These are phyloP conservation scores for Emydocephalus ijimae DNA, from an alignment of 2,113 vertebrate genomes.

Conservation along the genomic window DNA sequence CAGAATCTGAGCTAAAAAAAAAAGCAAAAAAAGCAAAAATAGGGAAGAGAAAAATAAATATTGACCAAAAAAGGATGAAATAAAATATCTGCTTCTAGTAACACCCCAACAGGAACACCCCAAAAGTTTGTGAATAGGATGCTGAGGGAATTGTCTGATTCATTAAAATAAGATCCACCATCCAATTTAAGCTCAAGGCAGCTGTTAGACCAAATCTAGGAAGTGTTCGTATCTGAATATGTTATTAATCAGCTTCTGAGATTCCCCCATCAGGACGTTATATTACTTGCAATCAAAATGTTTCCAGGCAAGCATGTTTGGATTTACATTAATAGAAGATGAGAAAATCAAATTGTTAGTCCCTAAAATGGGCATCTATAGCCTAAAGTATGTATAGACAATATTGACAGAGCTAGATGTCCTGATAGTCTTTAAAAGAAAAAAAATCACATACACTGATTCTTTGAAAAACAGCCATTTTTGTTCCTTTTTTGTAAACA, in stretches of 20 bases:
- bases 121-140: neutral
- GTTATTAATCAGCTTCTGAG: neutral
- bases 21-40: neutral
- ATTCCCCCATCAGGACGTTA: neutral
- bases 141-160: neutral
- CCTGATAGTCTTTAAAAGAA: neutral
- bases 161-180: neutral
- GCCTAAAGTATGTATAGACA: neutral
- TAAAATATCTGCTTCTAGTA: neutral
- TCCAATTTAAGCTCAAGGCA: neutral
- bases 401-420: neutral
- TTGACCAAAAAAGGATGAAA: neutral
- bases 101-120: neutral
- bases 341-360: neutral
- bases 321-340: neutral
- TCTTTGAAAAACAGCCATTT: conserved; percentile 29
- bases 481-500: neutral
- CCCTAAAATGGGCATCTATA: neutral
- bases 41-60: neutral
- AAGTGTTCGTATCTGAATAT: neutral
- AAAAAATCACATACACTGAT: accelerated
- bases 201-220: neutral
- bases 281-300: neutral
- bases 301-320: neutral
- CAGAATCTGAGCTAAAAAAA: neutral